Evolutionary conservation across 2,113 vertebrate genomes (phyloP).

Genomic region (Leuciscus idus): DNA sequence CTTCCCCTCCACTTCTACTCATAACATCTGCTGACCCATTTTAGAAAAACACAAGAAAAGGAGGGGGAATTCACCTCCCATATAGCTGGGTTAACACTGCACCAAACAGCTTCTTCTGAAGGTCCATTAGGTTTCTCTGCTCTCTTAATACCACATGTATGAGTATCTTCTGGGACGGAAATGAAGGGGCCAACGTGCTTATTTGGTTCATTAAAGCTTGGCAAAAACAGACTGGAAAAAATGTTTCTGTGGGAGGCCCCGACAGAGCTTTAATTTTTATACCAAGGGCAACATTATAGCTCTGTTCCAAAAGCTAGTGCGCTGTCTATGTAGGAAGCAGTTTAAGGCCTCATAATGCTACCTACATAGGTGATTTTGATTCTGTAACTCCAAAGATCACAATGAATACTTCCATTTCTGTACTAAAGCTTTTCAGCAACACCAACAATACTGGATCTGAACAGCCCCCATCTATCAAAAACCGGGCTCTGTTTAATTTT

Average conservation of each 20-base stretch:
- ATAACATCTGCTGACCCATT: slow-evolving; percentile 80
- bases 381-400: not conserved
- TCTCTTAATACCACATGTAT: not conserved
- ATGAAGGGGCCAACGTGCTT: not conserved
- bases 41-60: slow-evolving; percentile 69
- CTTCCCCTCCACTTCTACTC: slow-evolving; percentile 43
- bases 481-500: not conserved
- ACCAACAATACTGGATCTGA: not conserved
- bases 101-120: not conserved
- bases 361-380: not conserved
- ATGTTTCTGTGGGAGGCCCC: slow-evolving; percentile 29
- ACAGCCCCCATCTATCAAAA: not conserved
- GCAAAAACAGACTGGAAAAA: slow-evolving; percentile 29
- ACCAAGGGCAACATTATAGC: slow-evolving; percentile 22
- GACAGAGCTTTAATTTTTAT: slow-evolving; percentile 14
- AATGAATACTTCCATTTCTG: not conserved
- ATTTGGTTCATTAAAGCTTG: slow-evolving; percentile 31
- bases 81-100: slow-evolving; percentile 18
- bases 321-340: not conserved
- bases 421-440: not conserved
- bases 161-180: slow-evolving; percentile 16
- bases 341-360: not conserved
- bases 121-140: slow-evolving; percentile 3
- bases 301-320: slow-evolving; percentile 7
- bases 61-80: slow-evolving; percentile 67